Percentiles rank a stretch among this genome's conserved stretches.
These are phyloP conservation scores for Papilio polyxenes DNA, from an alignment of 1,140 invertebrate genomes.

Conservation along the genomic window DNA sequence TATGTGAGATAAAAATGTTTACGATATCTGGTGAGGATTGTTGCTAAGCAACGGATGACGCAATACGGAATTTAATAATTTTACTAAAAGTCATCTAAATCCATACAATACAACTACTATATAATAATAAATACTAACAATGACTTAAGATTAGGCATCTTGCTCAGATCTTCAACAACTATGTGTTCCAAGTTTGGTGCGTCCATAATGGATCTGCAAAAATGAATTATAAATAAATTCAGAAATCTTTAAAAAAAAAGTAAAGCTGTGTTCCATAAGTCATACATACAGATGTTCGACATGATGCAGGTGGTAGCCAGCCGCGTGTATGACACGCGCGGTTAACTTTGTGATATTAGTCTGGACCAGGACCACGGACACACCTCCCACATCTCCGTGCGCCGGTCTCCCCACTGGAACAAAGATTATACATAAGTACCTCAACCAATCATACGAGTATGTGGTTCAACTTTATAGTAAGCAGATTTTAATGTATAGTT, in stretches of 20 bases:
- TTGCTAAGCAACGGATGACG: neutral
- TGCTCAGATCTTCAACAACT: constrained; percentile 71
- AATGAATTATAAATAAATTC: neutral
- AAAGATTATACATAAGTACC: neutral
- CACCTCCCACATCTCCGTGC: constrained; percentile 40
- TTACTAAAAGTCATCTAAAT: constrained; percentile 1
- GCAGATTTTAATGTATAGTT: too few relatives aligned
- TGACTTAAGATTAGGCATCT: constrained; percentile 74
- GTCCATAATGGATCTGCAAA: constrained; percentile 64
- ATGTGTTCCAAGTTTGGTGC: constrained; percentile 68
- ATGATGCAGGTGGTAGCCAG: constrained; percentile 62
- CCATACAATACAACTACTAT: neutral
- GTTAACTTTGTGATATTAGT: constrained; percentile 67
- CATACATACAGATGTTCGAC: constrained; percentile 69
- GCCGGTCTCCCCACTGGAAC: constrained; percentile 41
- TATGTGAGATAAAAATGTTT: constrained; percentile 6
- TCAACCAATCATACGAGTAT: neutral
- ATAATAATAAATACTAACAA: constrained; percentile 59
- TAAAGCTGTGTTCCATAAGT: neutral
- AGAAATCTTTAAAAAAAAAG: neutral
- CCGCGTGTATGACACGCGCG: constrained; percentile 56
- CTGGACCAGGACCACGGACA: constrained; percentile 60
- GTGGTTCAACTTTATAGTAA: too few relatives aligned
- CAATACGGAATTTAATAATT: neutral
- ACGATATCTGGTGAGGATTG: constrained; percentile 1